Percentiles rank a stretch among this genome's conserved stretches.
These are phyloP conservation scores for Parus major DNA, from an alignment of 2,113 vertebrate genomes.

Conservation along the genomic window DNA sequence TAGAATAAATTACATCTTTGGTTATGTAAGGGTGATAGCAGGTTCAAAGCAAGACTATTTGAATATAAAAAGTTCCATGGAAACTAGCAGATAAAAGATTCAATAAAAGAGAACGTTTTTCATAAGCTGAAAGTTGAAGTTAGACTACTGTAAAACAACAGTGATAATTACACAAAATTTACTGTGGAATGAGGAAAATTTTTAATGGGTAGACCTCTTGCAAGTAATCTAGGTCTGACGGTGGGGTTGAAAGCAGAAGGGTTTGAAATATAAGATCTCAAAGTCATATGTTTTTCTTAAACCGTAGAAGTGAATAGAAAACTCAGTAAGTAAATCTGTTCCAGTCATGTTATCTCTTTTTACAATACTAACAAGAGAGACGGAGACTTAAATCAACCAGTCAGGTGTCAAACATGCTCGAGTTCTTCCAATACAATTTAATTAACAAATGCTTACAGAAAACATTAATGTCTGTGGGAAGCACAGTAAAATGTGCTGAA, in stretches of 20 bases:
- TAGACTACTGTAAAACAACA: neutral
- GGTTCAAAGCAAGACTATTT: slow-evolving; percentile 6
- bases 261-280: neutral
- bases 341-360: neutral
- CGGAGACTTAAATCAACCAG: neutral
- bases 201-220: neutral
- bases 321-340: neutral
- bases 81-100: slow-evolving; percentile 1
- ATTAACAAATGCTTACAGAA: neutral
- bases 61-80: neutral
- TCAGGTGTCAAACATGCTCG: neutral
- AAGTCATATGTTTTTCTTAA: neutral
- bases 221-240: neutral
- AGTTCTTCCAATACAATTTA: neutral
- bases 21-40: neutral
- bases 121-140: neutral
- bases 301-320: neutral
- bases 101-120: neutral
- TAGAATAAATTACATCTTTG: slow-evolving; percentile 1
- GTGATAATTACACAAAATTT: neutral
- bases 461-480: neutral
- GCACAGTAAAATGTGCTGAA: neutral
- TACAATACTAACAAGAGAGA: neutral
- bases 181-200: neutral
- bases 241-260: neutral